A percentile compares a stretch with the other conserved stretches of the same genome.
Conservation (phyloP, 1,140 invertebrate genomes). For the Triops cancriformis region DNA sequence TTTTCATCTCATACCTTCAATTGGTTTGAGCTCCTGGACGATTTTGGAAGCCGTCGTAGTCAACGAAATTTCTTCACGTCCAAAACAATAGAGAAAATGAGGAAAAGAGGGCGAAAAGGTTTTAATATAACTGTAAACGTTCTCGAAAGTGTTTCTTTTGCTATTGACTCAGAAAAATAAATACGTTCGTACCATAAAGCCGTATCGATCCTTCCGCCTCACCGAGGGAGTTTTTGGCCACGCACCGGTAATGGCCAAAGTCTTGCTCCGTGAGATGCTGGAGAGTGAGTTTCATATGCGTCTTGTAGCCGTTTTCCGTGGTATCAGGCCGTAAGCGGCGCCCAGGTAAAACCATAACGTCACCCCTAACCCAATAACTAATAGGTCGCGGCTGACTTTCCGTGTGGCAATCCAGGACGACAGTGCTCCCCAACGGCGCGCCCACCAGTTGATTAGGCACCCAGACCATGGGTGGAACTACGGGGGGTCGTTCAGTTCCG, state of each 20-base stretch:
- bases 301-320: slow-evolving; percentile 70
- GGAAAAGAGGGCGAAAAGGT: background rate
- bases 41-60: background rate
- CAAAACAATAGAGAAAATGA: background rate
- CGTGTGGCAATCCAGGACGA: slow-evolving; percentile 85
- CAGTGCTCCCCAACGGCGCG: slow-evolving; percentile 73
- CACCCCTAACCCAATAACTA: slow-evolving; percentile 81
- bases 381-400: slow-evolving; percentile 84
- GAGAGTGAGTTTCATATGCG: slow-evolving; percentile 76
- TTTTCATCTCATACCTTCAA: background rate
- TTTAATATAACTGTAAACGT: background rate
- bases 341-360: slow-evolving; percentile 70
- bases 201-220: slow-evolving; percentile 85
- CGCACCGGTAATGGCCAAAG: slow-evolving; percentile 61
- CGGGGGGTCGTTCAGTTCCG: slow-evolving; percentile 29
- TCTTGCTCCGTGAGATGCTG: slow-evolving; percentile 64
- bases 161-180: background rate
- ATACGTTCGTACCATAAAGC: slow-evolving; percentile 61
- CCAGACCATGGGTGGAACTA: slow-evolving; percentile 86
- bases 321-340: slow-evolving; percentile 56
- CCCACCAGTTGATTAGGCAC: slow-evolving; percentile 80
- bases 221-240: slow-evolving; percentile 77
- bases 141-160: background rate
- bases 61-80: background rate
- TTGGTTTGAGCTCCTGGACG: background rate